Evolutionary conservation across 2,797 vertebrate genomes (phyloP).

Genomic region (Platalea minor): DNA sequence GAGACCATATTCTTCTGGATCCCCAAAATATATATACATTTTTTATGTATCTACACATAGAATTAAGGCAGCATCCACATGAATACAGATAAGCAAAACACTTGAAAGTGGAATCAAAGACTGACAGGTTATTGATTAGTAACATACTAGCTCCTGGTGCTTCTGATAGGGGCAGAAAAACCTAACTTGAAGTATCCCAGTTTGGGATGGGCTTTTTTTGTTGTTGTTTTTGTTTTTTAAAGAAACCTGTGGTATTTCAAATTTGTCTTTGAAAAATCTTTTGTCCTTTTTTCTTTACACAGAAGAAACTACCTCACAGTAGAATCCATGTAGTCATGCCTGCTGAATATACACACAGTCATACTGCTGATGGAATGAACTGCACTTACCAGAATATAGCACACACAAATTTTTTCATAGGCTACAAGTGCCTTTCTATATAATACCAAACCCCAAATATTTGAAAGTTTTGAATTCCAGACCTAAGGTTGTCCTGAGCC

Average conservation of each 20-base stretch:
- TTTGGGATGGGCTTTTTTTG: background rate
- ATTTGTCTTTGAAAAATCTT: background rate
- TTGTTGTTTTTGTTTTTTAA: background rate
- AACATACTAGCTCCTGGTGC: background rate
- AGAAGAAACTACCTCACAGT: background rate
- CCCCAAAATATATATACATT: background rate
- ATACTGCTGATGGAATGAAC: background rate
- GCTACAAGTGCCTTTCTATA: background rate
- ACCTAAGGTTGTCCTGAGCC: background rate
- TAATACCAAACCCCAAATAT: background rate
- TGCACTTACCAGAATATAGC: background rate
- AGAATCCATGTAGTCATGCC: background rate
- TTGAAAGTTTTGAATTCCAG: background rate
- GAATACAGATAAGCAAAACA: background rate
- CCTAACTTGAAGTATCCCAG: background rate
- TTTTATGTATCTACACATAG: background rate
- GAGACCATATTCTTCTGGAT: background rate
- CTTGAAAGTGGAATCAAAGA: background rate
- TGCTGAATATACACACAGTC: rapidly evolving
- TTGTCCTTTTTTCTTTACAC: background rate
- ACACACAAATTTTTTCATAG: background rate
- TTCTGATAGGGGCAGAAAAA: background rate
- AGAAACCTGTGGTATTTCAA: background rate
- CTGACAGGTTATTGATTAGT: background rate
- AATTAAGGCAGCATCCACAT: background rate